These are phyloP conservation scores for Heliconius sara DNA, from an alignment of 2,888 invertebrate genomes.

Conservation along the genomic window DNA sequence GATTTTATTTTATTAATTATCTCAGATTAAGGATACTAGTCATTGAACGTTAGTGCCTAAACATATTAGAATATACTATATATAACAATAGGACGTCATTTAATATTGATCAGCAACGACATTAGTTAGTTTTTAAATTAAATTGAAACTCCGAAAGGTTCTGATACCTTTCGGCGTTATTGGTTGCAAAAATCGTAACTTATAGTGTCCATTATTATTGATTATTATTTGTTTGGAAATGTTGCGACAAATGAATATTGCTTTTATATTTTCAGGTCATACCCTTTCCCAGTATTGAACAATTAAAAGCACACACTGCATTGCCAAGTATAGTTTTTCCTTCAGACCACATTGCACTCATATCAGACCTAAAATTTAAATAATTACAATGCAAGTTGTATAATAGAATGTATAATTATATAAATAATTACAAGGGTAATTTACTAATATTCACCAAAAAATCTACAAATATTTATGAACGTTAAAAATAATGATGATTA, in stretches of 20 bases:
- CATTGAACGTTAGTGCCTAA: not conserved
- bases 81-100: not conserved
- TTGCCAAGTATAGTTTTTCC: slow-evolving; percentile 95
- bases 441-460: too few species aligned
- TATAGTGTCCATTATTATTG: not conserved
- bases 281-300: slow-evolving; percentile 91
- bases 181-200: too few species aligned
- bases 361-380: slow-evolving; percentile 89
- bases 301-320: slow-evolving; percentile 88
- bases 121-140: not conserved
- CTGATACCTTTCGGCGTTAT: too few species aligned
- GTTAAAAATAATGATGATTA: too few species aligned
- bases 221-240: not conserved
- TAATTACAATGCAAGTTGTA: not conserved
- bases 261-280: slow-evolving; percentile 83
- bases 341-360: slow-evolving; percentile 95
- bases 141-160: too few species aligned
- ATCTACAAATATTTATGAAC: too few species aligned
- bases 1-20: not conserved
- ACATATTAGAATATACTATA: not conserved
- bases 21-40: not conserved
- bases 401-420: not conserved
- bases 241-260: not conserved
- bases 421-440: not conserved
- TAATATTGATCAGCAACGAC: not conserved